phyloP scores from a whole-genome alignment of 2,797 vertebrate genomes.

The Sebastes minor region DNA sequence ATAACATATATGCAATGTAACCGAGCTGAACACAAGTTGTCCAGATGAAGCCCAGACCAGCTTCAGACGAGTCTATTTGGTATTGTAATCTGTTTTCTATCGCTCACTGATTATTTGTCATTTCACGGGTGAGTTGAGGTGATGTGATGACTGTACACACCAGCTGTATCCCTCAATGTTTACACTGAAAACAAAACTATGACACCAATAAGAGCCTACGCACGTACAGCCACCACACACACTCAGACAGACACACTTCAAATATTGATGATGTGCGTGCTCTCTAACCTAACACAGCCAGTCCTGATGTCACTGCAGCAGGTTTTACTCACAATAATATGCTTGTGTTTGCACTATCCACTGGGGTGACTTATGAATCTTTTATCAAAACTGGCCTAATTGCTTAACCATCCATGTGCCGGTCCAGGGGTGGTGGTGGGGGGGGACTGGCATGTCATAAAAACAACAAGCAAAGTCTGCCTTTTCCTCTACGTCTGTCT shows the following conservation, averaged over 20 bases:
- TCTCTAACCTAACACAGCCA: constrained; percentile 26
- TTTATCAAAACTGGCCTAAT: constrained; percentile 86
- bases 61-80: neutral
- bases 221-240: neutral
- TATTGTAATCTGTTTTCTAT: neutral
- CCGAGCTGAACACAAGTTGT: neutral
- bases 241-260: neutral
- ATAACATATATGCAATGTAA: neutral
- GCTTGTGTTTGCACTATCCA: constrained; percentile 65
- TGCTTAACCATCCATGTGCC: constrained; percentile 82
- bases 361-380: constrained; percentile 78
- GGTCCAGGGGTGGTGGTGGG: neutral
- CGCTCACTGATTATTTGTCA: neutral
- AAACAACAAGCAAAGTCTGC: constrained; percentile 64
- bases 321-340: constrained; percentile 42
- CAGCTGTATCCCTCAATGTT: constrained; percentile 11
- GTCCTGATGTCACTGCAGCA: constrained; percentile 28
- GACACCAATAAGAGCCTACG: neutral
- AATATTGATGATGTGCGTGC: constrained; percentile 18
- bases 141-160: constrained; percentile 11
- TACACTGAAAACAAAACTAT: constrained; percentile 25
- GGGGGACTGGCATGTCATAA: constrained; percentile 48
- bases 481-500: neutral
- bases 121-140: neutral
- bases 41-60: neutral